Evolutionary conservation across 2,888 invertebrate genomes (phyloP).

Genomic region (Harpalus rubripes): DNA sequence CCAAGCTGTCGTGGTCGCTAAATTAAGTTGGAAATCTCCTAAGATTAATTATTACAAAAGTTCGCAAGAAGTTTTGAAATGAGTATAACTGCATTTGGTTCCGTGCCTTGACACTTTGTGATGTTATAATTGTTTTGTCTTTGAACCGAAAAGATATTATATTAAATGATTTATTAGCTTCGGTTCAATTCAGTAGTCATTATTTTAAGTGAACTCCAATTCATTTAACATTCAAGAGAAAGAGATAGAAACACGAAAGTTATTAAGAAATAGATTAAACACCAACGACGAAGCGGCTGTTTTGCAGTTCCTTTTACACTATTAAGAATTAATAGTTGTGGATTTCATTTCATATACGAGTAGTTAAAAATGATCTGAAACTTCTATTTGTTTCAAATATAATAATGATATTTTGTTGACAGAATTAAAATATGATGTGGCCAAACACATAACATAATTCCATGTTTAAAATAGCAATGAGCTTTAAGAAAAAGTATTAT

Average conservation of each 20-base stretch:
- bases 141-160: conserved; percentile 42
- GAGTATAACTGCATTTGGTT: conserved; percentile 48
- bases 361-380: no score
- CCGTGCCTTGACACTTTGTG: conserved; percentile 36
- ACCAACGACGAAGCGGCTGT: background rate
- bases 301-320: no score
- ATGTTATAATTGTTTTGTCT: conserved; percentile 51
- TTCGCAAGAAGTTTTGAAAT: conserved; percentile 40
- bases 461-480: no score
- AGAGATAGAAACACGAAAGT: background rate
- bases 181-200: conserved; percentile 12
- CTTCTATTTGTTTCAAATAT: no score
- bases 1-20: conserved; percentile 42
- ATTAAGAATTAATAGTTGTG: no score
- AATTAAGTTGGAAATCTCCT: conserved; percentile 51
- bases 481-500: no score
- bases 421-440: no score
- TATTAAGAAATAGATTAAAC: background rate
- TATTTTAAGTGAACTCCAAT: conserved; percentile 16
- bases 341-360: no score
- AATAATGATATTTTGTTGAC: no score
- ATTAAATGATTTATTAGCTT: conserved; percentile 54
- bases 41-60: conserved; percentile 49
- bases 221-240: background rate
- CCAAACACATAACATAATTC: no score